Conservation (phyloP, 1,140 invertebrate species). For the Armadillidium nasatum region DNA sequence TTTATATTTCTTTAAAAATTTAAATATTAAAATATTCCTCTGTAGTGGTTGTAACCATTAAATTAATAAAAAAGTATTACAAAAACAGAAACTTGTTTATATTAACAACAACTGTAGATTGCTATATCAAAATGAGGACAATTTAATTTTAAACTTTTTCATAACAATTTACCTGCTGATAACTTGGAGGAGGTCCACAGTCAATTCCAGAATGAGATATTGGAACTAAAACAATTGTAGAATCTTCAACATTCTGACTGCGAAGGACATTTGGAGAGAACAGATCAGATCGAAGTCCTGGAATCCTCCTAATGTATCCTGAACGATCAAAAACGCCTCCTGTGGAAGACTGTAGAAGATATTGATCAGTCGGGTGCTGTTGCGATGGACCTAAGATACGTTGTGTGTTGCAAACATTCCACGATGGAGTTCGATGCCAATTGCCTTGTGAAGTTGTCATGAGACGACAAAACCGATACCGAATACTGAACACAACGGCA, state of each 20-base stretch:
- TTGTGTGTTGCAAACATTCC: neutral
- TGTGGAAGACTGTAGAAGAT: neutral
- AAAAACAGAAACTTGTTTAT: too few relatives aligned
- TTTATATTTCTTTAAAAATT: too few relatives aligned
- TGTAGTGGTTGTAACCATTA: too few relatives aligned
- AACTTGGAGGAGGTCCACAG: neutral
- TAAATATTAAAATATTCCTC: too few relatives aligned
- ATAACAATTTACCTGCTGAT: neutral
- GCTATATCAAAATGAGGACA: too few relatives aligned
- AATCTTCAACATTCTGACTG: neutral
- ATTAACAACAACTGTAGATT: too few relatives aligned
- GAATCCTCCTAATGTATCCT: neutral
- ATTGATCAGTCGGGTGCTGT: neutral
- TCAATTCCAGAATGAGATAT: neutral
- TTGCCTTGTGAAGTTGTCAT: neutral
- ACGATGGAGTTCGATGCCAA: neutral
- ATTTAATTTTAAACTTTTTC: too few relatives aligned
- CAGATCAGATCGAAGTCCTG: neutral
- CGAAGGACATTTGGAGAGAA: neutral
- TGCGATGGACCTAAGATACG: neutral
- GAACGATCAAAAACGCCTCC: neutral
- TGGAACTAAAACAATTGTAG: neutral
- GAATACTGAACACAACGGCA: neutral
- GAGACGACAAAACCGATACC: neutral
- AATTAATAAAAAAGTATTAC: too few relatives aligned